Conservation (phyloP, 2,113 vertebrate genomes). For the Callospermophilus lateralis region DNA sequence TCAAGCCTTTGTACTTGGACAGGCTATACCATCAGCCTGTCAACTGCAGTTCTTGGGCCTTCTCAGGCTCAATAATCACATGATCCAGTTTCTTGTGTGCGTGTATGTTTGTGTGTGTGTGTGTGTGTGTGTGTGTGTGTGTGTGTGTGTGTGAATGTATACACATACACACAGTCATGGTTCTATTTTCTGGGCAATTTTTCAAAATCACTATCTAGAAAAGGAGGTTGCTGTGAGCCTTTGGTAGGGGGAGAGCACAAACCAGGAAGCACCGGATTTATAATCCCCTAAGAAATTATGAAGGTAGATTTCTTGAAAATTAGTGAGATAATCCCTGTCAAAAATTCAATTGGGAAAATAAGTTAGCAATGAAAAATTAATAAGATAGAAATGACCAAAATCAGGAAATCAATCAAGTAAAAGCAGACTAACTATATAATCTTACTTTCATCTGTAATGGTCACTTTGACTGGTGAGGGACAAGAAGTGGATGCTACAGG, state of each 20-base stretch:
- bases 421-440: neutral
- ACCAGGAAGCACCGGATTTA: neutral
- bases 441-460: neutral
- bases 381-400: neutral
- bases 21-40: neutral
- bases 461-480: neutral
- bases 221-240: neutral
- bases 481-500: neutral
- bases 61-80: neutral
- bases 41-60: neutral
- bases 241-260: neutral
- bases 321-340: neutral
- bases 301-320: neutral
- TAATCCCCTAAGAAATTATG: neutral
- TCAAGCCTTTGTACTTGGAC: neutral
- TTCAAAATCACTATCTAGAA: neutral
- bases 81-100: neutral
- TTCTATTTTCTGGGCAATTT: neutral
- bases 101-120: too few relatives aligned
- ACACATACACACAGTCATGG: too few relatives aligned
- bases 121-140: too few relatives aligned
- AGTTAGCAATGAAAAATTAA: neutral
- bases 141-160: too few relatives aligned
- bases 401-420: neutral
- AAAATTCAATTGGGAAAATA: neutral